Evolutionary conservation across 1,140 invertebrate species (phyloP).

Genomic region (Saccostrea glomerata): DNA sequence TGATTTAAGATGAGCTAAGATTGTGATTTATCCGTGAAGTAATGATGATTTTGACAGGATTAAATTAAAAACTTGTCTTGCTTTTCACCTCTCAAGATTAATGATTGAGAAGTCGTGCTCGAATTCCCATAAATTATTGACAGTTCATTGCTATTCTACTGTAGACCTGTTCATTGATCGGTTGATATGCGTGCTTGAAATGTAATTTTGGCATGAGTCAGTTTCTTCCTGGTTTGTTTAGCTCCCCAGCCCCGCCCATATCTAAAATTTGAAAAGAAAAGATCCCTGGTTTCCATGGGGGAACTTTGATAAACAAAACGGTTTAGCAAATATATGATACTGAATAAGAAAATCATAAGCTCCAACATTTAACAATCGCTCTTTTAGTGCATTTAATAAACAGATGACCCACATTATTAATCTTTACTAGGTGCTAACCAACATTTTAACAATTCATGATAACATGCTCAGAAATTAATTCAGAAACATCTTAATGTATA

Average conservation of each 20-base stretch:
- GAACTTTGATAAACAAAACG: too few species aligned
- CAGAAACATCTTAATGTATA: not conserved
- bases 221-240: not conserved
- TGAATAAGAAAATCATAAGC: too few species aligned
- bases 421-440: too few species aligned
- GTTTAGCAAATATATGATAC: too few species aligned
- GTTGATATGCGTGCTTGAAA: not conserved
- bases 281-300: too few species aligned
- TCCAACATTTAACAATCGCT: too few species aligned
- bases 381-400: too few species aligned
- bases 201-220: not conserved
- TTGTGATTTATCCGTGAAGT: not conserved
- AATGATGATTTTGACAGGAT: not conserved
- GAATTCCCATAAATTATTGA: constrained; percentile 14
- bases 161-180: constrained; percentile 12
- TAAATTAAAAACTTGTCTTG: not conserved
- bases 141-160: constrained; percentile 23
- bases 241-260: not conserved
- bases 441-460: too few species aligned
- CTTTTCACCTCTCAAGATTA: not conserved
- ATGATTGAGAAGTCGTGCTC: constrained; percentile 21
- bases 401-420: too few species aligned
- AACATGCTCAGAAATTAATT: too few species aligned
- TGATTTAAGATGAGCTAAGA: not conserved
- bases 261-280: not conserved